Evolutionary conservation across 2,797 vertebrate genomes (phyloP), one percentile per base, ranked within the genome.

Genomic region (Buphagus erythrorhynchus): DNA sequence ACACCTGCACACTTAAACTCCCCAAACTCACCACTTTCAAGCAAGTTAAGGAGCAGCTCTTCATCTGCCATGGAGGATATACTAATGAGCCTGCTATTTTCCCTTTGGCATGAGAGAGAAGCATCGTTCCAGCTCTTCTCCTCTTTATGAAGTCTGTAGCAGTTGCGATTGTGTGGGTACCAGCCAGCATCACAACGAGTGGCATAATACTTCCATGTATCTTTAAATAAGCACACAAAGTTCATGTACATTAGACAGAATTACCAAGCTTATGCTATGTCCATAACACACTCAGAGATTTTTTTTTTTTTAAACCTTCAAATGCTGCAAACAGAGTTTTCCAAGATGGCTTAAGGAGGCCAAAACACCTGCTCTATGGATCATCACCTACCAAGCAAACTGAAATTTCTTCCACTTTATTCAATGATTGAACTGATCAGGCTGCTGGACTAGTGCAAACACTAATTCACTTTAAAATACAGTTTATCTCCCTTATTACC

Each of bases 131-230:
- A 99, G 96, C 91, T 98, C 77, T 97, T 97, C 91, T 91, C 86
- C 88, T 97, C 97, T 33, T 94, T 96, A 63, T 98, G 97, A 73
- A 99, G 97, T 75, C 79, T 97, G 97, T 99, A 99, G 98, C 99
- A 99, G 92, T 98, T 98, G 76, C 95, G 97, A 73, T 98, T 99
- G 94, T 99, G 97, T 38, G 99, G 98, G 97, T 98, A 97, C 99
- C 99, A 99, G 55, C 97, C 98, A 59, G 97, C 7, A 1, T 98
- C 97, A 96, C 99, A 99, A 82, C 95, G 94, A 4, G 99, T 99
- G 49, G 92, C 92, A 68, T 98, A 92, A 75, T 99, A 99, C 95
- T 98, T 99, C 99, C 99, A 99, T 35, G 97, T 97, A 88, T 98
- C 99, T 98, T 97, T 55, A 97, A 92, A 89, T 85, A 90, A 95